phyloP scores from a whole-genome alignment of 2,797 vertebrate genomes.

The Gallinago solitaria region DNA sequence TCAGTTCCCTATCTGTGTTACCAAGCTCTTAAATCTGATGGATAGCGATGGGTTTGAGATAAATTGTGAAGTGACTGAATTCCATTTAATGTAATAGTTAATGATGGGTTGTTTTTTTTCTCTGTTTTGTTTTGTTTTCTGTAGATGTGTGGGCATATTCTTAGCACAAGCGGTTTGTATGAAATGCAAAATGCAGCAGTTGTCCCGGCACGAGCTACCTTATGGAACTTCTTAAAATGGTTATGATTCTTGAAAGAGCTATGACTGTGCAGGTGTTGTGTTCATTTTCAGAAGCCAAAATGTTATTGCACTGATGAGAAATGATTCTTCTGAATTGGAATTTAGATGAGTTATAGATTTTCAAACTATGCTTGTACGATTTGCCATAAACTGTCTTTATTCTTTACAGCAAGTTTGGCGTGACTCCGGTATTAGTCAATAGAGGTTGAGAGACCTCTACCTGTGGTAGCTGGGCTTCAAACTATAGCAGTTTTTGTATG shows the following conservation, averaged over 20 bases:
- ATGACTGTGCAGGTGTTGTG: not conserved
- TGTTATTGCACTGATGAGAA: not conserved
- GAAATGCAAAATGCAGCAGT: slow-evolving; percentile 4
- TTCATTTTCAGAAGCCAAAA: slow-evolving; percentile 19
- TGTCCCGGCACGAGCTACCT: not conserved
- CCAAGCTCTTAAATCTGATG: not conserved
- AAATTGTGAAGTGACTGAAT: not conserved
- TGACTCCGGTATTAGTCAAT: not conserved
- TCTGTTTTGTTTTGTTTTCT: not conserved
- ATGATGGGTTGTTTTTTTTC: not conserved
- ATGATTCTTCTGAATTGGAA: not conserved
- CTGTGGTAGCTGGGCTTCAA: not conserved
- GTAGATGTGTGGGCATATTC: not conserved
- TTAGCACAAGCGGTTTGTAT: not conserved
- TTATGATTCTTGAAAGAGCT: not conserved
- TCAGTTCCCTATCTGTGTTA: not conserved
- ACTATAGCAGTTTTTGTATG: not conserved
- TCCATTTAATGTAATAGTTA: not conserved
- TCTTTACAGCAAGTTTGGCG: not conserved
- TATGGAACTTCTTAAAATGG: not conserved
- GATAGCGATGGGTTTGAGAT: not conserved
- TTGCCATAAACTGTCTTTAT: not conserved
- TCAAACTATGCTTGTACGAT: not conserved
- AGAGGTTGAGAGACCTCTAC: not conserved
- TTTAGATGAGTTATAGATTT: not conserved